These are phyloP conservation scores for Leucania comma DNA, from an alignment of 2,888 invertebrate genomes.

Conservation along the genomic window DNA sequence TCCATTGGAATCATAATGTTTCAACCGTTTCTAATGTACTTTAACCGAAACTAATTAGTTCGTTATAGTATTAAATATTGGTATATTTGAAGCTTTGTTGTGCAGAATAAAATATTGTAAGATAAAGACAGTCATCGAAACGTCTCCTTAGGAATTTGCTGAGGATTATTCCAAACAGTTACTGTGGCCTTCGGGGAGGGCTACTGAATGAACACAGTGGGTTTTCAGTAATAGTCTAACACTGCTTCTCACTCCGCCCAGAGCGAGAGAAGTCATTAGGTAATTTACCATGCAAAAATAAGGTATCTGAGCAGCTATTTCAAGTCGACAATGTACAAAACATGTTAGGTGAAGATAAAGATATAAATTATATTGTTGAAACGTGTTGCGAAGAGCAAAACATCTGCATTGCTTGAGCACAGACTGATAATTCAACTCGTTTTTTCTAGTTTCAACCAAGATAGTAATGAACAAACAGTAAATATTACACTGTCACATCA, in stretches of 20 bases:
- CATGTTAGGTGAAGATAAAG: constrained; percentile 8
- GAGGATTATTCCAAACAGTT: too few species aligned
- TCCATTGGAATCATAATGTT: constrained; percentile 12
- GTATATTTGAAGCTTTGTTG: not conserved
- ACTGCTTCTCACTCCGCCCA: too few species aligned
- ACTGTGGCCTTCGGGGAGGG: too few species aligned
- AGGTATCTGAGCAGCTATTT: not conserved
- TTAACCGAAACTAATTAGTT: constrained; percentile 17
- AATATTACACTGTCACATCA: constrained; percentile 10
- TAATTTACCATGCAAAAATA: too few species aligned
- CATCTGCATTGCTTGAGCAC: constrained; percentile 29
- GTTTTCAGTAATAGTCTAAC: too few species aligned
- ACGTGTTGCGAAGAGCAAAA: constrained; percentile 37
- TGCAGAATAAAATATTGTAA: not conserved
- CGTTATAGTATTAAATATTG: constrained; percentile 2
- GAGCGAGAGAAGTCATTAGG: too few species aligned
- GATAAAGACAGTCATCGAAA: not conserved
- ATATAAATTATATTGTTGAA: constrained; percentile 21
- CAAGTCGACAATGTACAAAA: constrained; percentile 6
- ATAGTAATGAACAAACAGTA: constrained; percentile 24
- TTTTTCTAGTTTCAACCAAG: constrained; percentile 24
- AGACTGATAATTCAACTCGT: constrained; percentile 37
- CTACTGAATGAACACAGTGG: too few species aligned
- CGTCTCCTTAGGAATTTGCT: not conserved
- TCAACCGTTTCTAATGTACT: constrained; percentile 4